Conservation (phyloP, 2,888 invertebrate species). For the Malacosoma neustria region DNA sequence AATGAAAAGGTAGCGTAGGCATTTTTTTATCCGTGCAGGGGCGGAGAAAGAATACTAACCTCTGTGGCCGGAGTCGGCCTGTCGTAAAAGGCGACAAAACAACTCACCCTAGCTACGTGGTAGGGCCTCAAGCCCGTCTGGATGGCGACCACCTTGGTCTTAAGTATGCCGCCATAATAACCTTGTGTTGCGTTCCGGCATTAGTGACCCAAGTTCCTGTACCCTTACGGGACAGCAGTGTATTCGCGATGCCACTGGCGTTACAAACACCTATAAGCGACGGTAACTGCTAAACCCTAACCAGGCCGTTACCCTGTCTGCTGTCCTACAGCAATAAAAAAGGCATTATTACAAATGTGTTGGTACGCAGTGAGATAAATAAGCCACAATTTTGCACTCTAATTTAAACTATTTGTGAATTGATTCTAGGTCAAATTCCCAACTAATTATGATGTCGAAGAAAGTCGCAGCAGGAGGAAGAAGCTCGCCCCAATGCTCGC, state of each 20-base stretch:
- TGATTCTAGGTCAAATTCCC: slow-evolving; percentile 82
- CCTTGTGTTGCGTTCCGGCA: neutral
- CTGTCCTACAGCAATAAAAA: neutral
- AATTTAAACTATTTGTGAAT: too few species aligned
- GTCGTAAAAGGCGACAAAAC: neutral
- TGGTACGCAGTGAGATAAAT: too few species aligned
- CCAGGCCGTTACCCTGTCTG: neutral
- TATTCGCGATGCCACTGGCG: neutral
- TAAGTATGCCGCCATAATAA: neutral
- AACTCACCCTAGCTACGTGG: neutral
- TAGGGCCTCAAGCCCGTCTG: neutral
- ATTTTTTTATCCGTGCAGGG: neutral
- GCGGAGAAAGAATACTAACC: neutral
- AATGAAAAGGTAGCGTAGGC: too few species aligned
- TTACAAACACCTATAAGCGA: neutral
- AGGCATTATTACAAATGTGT: neutral
- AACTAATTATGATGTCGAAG: slow-evolving; percentile 78
- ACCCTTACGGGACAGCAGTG: neutral
- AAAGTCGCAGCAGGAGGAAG: slow-evolving; percentile 82
- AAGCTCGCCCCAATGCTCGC: slow-evolving; percentile 83
- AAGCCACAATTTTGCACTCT: too few species aligned
- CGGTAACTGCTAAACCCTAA: neutral
- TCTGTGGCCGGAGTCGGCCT: neutral
- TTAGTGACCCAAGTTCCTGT: neutral
- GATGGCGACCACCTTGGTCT: neutral